These are phyloP conservation scores for Nycticorax nycticorax DNA, from an alignment of 2,113 vertebrate species.

Conservation along the genomic window DNA sequence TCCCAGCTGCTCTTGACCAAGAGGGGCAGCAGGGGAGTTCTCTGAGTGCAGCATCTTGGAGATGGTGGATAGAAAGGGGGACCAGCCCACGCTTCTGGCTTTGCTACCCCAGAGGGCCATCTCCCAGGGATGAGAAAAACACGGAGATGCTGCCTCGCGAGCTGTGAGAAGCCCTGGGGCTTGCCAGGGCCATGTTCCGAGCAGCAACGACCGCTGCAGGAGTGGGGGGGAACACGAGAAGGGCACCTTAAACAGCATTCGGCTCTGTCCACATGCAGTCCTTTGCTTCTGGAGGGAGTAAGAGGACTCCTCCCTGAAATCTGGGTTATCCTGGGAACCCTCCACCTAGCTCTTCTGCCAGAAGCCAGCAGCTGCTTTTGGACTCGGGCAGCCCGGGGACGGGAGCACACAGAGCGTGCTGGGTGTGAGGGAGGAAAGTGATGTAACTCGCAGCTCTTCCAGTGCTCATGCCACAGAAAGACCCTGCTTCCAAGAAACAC, in stretches of 20 bases:
- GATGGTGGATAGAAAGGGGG: no score
- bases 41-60: fast-evolving
- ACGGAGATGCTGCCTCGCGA: fast-evolving
- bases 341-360: background rate
- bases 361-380: background rate
- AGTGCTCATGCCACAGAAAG: fast-evolving
- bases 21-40: background rate
- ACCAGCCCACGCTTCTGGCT: no score
- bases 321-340: background rate
- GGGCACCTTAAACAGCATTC: background rate
- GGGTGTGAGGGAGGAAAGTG: background rate
- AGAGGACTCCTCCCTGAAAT: background rate
- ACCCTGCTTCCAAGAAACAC: background rate
- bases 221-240: fast-evolving
- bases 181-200: background rate
- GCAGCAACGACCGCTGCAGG: background rate
- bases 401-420: background rate
- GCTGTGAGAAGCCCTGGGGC: background rate
- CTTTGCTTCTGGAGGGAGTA: background rate
- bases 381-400: fast-evolving
- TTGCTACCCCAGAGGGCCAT: no score
- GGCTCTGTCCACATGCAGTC: background rate
- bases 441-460: background rate
- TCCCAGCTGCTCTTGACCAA: background rate
- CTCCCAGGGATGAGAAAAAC: background rate